These are phyloP conservation scores for Momotus momota DNA, from an alignment of 2,797 vertebrate species.

Conservation along the genomic window DNA sequence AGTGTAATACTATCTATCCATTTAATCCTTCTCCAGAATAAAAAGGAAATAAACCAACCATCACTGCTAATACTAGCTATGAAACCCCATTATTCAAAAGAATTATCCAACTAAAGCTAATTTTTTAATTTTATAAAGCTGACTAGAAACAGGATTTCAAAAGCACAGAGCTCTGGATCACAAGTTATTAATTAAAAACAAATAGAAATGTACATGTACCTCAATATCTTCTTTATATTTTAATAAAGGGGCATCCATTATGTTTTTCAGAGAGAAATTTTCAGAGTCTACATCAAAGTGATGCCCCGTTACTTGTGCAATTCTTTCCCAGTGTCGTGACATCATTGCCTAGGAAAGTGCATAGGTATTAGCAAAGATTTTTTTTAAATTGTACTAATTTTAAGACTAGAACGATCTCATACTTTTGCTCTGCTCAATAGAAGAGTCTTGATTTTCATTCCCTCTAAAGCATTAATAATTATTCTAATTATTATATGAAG, in stretches of 20 bases:
- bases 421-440: neutral
- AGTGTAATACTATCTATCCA: neutral
- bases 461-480: neutral
- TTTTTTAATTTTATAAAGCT: neutral
- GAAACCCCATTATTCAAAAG: neutral
- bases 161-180: neutral
- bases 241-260: conserved; percentile 85
- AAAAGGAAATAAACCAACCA: neutral
- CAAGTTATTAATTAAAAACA: neutral
- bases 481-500: neutral
- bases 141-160: neutral
- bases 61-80: neutral
- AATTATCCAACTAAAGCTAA: neutral
- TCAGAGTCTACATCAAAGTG: conserved; percentile 83
- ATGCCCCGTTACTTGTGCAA: conserved; percentile 81
- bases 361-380: neutral
- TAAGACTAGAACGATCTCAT: neutral
- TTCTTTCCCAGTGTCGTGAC: conserved; percentile 84
- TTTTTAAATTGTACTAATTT: neutral
- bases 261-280: conserved; percentile 80
- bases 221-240: conserved; percentile 87
- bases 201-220: conserved; percentile 66
- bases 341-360: conserved; percentile 81
- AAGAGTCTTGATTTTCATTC: neutral
- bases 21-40: neutral